Evolutionary conservation across 2,797 vertebrate genomes (phyloP).

Genomic region (Danio tinwini): DNA sequence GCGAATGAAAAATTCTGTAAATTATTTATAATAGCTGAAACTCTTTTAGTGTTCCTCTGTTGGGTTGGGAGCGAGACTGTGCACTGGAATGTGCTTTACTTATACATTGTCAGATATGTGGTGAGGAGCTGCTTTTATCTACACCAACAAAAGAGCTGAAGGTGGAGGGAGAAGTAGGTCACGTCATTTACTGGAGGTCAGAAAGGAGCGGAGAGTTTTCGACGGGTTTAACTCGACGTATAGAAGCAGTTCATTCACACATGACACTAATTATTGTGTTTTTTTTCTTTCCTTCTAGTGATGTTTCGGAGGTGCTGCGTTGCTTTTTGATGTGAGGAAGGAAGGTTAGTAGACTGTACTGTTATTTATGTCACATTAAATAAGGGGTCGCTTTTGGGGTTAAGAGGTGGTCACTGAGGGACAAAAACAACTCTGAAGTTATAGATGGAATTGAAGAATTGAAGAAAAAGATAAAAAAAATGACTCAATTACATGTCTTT

Average conservation of each 20-base stretch:
- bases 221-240: constrained; percentile 53
- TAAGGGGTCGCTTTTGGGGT: constrained; percentile 11
- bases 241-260: constrained; percentile 50
- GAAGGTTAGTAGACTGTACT: constrained; percentile 52
- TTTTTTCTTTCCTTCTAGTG: constrained; percentile 53
- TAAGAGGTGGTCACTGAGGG: constrained; percentile 19
- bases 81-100: constrained; percentile 55
- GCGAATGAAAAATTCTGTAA: constrained; percentile 76
- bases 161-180: constrained; percentile 58
- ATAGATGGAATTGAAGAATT: background rate
- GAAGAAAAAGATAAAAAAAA: background rate
- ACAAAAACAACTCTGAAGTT: constrained; percentile 26
- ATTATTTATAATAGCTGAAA: constrained; percentile 84
- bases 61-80: constrained; percentile 53
- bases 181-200: constrained; percentile 46
- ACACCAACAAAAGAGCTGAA: constrained; percentile 51
- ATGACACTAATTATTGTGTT: constrained; percentile 53
- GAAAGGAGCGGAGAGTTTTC: constrained; percentile 32
- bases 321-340: constrained; percentile 6
- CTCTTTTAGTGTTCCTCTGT: constrained; percentile 80
- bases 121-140: constrained; percentile 56
- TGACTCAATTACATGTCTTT: background rate
- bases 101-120: constrained; percentile 59
- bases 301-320: background rate
- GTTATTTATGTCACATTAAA: constrained; percentile 34